Conservation (phyloP, 2,113 vertebrate species). For the Boulengeromyrus knoepffleri region DNA sequence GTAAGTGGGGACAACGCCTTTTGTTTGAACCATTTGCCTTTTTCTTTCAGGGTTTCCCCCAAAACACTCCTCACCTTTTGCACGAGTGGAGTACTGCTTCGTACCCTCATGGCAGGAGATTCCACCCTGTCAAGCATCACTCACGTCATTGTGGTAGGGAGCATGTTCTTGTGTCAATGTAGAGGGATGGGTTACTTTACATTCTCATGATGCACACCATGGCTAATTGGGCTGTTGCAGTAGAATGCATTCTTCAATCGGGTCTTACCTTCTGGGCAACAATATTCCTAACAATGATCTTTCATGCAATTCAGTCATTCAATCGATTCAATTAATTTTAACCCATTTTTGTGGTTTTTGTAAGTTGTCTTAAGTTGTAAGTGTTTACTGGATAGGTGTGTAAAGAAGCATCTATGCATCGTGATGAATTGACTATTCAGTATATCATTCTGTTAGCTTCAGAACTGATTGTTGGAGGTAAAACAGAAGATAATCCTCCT, state of each 20-base stretch:
- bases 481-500: background rate
- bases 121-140: conserved; percentile 74
- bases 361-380: background rate
- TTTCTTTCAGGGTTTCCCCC: conserved; percentile 74
- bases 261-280: background rate
- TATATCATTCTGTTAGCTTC: background rate
- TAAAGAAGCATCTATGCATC: background rate
- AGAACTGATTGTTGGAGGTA: background rate
- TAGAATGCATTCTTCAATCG: background rate
- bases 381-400: background rate
- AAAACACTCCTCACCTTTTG: conserved; percentile 91
- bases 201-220: background rate
- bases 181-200: background rate
- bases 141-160: conserved; percentile 90
- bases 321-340: background rate
- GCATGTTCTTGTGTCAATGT: background rate
- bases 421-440: background rate
- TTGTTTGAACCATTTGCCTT: background rate
- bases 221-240: background rate
- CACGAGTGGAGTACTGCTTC: conserved; percentile 84
- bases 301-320: background rate
- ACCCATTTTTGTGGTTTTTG: background rate
- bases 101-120: conserved; percentile 85
- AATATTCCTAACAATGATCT: background rate
- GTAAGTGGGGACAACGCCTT: too few relatives aligned